Conservation (phyloP, 2,113 vertebrate species). For the Solea solea region DNA sequence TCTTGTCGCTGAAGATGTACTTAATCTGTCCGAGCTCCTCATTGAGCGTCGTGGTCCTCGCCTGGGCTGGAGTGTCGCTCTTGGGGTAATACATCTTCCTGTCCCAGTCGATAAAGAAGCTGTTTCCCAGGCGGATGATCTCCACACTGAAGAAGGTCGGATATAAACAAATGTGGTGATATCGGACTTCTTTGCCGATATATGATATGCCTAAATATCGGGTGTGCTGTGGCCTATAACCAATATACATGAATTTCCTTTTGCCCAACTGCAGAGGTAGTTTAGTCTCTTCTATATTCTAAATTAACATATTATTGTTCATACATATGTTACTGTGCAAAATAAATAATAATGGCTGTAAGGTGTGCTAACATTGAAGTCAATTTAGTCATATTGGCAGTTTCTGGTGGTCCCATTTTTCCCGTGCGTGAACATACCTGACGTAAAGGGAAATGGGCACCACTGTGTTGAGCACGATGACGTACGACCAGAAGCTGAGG, state of each 20-base stretch:
- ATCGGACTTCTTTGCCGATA: too few relatives aligned
- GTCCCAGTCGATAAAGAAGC: slow-evolving; percentile 96
- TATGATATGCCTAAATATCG: too few relatives aligned
- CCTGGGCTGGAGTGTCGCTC: slow-evolving; percentile 89
- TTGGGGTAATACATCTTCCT: slow-evolving; percentile 91
- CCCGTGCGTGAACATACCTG: slow-evolving; percentile 75
- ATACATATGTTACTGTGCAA: too few relatives aligned
- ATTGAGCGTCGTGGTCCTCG: slow-evolving; percentile 93
- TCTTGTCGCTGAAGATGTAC: slow-evolving; percentile 98
- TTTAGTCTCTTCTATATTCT: too few relatives aligned
- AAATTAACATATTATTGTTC: too few relatives aligned
- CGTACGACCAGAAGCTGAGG: slow-evolving; percentile 94
- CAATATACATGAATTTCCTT: too few relatives aligned
- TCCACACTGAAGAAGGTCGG: slow-evolving; percentile 83
- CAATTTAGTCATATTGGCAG: too few relatives aligned
- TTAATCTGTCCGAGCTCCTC: slow-evolving; percentile 97
- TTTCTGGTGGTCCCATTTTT: neutral
- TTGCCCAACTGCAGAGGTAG: too few relatives aligned
- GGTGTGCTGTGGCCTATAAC: too few relatives aligned
- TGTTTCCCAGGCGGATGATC: slow-evolving; percentile 95
- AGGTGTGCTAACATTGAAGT: too few relatives aligned
- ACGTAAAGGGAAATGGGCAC: slow-evolving; percentile 98
- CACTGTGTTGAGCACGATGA: slow-evolving; percentile 96
- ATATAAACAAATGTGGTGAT: neutral
- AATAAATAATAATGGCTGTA: too few relatives aligned